Percentiles rank a stretch among this genome's conserved stretches.
Evolutionary conservation across 2,888 invertebrate genomes (phyloP).

Genomic region (Leptinotarsa rubiginosa): DNA sequence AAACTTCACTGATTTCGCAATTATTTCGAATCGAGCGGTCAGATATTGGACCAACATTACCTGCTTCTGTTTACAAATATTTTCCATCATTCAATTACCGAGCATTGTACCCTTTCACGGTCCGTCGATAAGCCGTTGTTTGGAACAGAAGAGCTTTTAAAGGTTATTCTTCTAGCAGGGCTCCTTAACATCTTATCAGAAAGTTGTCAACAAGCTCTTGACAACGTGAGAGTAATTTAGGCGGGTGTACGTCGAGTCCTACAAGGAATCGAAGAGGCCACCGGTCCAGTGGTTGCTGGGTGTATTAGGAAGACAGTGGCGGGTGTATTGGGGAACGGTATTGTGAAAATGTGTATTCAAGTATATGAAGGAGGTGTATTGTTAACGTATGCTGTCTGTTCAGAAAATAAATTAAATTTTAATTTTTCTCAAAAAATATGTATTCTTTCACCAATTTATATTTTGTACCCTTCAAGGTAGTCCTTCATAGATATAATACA

Average conservation of each 20-base stretch:
- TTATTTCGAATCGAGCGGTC: conserved; percentile 19
- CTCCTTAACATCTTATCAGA: conserved; percentile 33
- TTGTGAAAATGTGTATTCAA: background rate
- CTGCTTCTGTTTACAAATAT: conserved; percentile 39
- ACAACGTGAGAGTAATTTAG: conserved; percentile 34
- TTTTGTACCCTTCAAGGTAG: too few species aligned
- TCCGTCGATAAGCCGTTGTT: conserved; percentile 34
- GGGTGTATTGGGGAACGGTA: background rate
- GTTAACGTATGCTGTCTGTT: too few species aligned
- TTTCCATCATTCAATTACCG: conserved; percentile 36
- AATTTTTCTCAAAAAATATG: too few species aligned
- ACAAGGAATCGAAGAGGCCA: conserved; percentile 25
- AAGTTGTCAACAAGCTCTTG: conserved; percentile 33
- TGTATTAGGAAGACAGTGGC: conserved; percentile 16
- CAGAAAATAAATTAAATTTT: too few species aligned
- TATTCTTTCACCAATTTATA: too few species aligned
- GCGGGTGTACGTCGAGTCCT: conserved; percentile 20
- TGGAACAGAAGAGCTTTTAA: conserved; percentile 30
- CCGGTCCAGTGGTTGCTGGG: conserved; percentile 4
- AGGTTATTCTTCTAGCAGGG: conserved; percentile 26
- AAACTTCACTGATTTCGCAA: conserved; percentile 10
- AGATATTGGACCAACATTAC: conserved; percentile 25
- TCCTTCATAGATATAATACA: too few species aligned
- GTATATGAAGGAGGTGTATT: background rate
- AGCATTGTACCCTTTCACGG: conserved; percentile 33